Evolutionary conservation across 2,797 vertebrate genomes (phyloP).

Genomic region (Manis pentadactyla): DNA sequence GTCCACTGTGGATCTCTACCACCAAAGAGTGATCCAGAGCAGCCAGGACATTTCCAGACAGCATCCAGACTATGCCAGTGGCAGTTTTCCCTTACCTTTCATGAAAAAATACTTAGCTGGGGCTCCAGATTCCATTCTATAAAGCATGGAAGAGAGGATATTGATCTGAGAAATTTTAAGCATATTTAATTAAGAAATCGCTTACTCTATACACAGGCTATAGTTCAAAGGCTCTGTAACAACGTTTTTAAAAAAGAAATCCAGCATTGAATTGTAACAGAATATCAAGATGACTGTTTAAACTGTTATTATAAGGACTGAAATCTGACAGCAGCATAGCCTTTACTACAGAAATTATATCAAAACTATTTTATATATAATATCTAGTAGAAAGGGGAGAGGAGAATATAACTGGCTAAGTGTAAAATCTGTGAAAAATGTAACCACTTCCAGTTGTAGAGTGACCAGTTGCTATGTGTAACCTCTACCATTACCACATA

Average conservation of each 20-base stretch:
- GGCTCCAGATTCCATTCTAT: not conserved
- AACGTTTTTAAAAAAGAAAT: not conserved
- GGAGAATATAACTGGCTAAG: not conserved
- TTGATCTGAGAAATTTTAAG: not conserved
- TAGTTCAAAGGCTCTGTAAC: not conserved
- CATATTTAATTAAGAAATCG: not conserved
- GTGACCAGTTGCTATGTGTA: not conserved
- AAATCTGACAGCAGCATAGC: not conserved
- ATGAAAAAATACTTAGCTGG: not conserved
- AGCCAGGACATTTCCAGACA: too few relatives aligned
- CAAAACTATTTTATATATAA: not conserved
- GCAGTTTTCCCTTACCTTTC: not conserved
- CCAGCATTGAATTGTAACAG: not conserved
- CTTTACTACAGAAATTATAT: not conserved
- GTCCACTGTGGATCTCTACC: not conserved
- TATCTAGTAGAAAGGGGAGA: not conserved
- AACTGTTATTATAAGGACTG: not conserved
- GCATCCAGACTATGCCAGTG: too few relatives aligned
- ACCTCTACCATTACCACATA: not conserved
- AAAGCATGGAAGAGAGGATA: not conserved
- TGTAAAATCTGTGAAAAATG: not conserved
- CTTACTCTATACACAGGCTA: not conserved
- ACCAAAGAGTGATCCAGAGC: not conserved
- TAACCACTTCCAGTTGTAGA: rapidly evolving
- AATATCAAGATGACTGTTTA: not conserved